Evolutionary conservation across 2,888 invertebrate genomes (phyloP), one percentile per base, ranked within the genome.

Genomic region (Drosophila pseudotalamancana): DNA sequence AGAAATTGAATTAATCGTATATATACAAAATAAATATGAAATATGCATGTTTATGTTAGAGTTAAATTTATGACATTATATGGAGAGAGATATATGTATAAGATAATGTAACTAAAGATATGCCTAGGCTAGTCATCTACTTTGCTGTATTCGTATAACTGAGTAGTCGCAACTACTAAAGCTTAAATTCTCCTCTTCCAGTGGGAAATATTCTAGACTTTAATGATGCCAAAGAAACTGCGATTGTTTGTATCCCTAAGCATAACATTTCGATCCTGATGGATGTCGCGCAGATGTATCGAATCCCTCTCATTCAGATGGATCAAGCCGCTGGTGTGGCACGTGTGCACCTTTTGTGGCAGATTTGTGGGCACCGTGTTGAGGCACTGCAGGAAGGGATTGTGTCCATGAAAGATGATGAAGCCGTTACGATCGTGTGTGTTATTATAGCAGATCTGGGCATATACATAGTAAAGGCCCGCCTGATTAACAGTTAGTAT

Each of bases 171-270:
- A 25, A 40, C 71, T 67, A 70, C 70, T 70, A 67, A 62, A 67
- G 67, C 67, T 70, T 39, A 49, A 34, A 39, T 12, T 48, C 27
- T n/a, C n/a, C n/a, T n/a, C n/a, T 21, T 9, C n/a, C 21, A 9
- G 11, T 31, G 14, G 5, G n/a, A n/a, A n/a, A n/a, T 11, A 12
- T 16, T 25, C 16, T 81, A 90, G 57, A 89, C 51, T 73, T 95
- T 96, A 50, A 96, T 93, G n/a, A 96, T 92, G 29, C 96, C 97
- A 77, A 96, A 96, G 92, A 96, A 97, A 80, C 96, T 96, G 89
- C 96, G 96, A 72, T 95, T 95, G 11, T 94, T 94, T 12, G 94
- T 94, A 9, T 94, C 93, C 16, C 94, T 94, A 2, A 90, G 65
- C 46, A 88, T 78, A 2, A 82, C 88, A 49, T 67, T 76, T 9